Evolutionary conservation across 2,113 vertebrate species (phyloP).

Genomic region (Pteruthius melanotis): DNA sequence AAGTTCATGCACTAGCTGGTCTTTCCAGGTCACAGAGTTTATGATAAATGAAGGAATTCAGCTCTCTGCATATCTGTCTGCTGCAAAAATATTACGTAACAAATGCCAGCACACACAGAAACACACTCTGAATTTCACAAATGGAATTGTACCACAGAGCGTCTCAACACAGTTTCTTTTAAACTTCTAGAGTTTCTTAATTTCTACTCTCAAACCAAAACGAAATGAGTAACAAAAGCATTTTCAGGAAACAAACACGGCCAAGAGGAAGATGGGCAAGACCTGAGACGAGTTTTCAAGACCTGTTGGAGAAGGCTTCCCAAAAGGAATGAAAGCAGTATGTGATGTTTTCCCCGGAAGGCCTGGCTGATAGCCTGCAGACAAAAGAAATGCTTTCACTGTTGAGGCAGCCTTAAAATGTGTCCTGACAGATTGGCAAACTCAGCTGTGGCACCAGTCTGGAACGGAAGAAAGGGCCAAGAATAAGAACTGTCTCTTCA

Average conservation of each 20-base stretch:
- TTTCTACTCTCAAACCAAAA: not conserved
- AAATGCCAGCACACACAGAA: not conserved
- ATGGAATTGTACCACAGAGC: accelerated
- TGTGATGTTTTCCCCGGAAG: not conserved
- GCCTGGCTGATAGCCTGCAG: not conserved
- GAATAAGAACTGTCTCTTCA: not conserved
- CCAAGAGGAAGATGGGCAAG: not conserved
- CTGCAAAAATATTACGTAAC: not conserved
- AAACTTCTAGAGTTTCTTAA: not conserved
- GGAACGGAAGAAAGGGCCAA: not conserved
- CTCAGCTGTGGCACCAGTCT: not conserved
- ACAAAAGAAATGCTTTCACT: not conserved
- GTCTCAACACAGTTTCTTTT: not conserved
- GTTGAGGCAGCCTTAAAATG: not conserved
- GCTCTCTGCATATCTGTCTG: not conserved
- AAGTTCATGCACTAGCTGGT: not conserved
- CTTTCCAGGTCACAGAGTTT: not conserved
- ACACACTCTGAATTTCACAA: not conserved
- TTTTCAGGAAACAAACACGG: not conserved
- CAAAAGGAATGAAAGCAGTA: not conserved
- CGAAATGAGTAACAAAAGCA: not conserved
- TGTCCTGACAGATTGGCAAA: not conserved
- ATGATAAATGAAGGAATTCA: not conserved
- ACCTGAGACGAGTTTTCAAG: not conserved
- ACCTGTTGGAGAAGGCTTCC: not conserved